phyloP scores from a whole-genome alignment of 2,113 vertebrate genomes.

The Malurus alboscapulatus region DNA sequence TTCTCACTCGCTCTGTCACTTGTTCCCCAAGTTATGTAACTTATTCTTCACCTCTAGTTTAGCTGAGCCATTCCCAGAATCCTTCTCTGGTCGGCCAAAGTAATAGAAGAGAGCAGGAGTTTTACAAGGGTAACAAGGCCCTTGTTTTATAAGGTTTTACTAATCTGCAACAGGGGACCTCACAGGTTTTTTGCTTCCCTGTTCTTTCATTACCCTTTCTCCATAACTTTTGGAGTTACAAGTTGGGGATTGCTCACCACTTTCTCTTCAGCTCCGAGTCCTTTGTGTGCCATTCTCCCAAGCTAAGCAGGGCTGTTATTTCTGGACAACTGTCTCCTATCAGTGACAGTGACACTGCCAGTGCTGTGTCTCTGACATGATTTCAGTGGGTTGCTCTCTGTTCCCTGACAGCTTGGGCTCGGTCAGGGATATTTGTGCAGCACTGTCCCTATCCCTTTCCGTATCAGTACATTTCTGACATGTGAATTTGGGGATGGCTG shows the following conservation, averaged over 20 bases:
- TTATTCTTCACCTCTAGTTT: too few species aligned
- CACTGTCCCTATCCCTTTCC: not conserved
- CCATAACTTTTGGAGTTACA: not conserved
- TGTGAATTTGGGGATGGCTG: not conserved
- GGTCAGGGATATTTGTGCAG: not conserved
- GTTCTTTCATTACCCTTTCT: not conserved
- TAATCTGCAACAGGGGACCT: not conserved
- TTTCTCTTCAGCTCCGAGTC: not conserved
- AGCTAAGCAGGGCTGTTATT: not conserved
- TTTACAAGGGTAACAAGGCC: too few species aligned
- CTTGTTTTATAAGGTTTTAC: too few species aligned
- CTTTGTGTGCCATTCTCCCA: not conserved
- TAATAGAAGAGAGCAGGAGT: too few species aligned
- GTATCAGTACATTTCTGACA: not conserved
- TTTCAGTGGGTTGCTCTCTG: not conserved
- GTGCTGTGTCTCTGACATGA: not conserved
- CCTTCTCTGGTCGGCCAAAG: too few species aligned
- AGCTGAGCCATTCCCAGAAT: too few species aligned
- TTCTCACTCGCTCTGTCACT: too few species aligned
- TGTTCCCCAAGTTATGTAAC: too few species aligned
- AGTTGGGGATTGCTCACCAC: not conserved
- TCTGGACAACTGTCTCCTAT: not conserved
- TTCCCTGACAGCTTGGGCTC: not conserved
- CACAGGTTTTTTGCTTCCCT: not conserved
- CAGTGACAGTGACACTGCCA: not conserved